Evolutionary conservation across 2,797 vertebrate genomes (phyloP), one percentile per base, ranked within the genome.

Genomic region (Esox lucius): DNA sequence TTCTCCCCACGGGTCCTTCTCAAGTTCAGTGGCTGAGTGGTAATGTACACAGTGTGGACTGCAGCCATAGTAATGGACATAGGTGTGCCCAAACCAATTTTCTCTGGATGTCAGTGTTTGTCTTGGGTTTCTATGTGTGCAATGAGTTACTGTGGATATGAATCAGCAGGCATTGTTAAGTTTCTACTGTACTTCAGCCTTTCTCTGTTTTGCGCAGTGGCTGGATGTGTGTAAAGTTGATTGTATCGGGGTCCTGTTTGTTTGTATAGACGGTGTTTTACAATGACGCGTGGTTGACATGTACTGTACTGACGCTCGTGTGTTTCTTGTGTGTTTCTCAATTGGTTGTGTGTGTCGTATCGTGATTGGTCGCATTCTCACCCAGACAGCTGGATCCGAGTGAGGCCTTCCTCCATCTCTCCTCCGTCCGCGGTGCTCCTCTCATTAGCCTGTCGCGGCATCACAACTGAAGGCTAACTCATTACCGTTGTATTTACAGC

Each of bases 361-460:
- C 9, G 7, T 31, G 68, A 19, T 75, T 74, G 49, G 48, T 53
- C 42, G 65, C 71, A 68, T n/a, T 46, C 76, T 78, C 75, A 51
- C 59, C 70, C 35, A 74, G 53, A 15, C 72, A 83, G 62, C 68
- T 26, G 72, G 71, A 49, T 56, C 31, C 64, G 42, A 17, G 62
- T 59, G 68, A 71, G 59, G 39, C 75, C 62, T 79, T 68, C 24
- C 46, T 68, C 22, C 68, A 26, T 71, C 56, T 13, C 56, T 64
- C 80, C 39, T 56, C 83, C 74, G 33, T 83, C 73, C 79, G 65
- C 66, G 69, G 78, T 73, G 68, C 72, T 90, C 87, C 90, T 92
- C 76, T 89, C 75, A 86, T 92, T 89, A 90, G 72, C 79, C 83
- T 80, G 74, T 82, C 84, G 77, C 84, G 83, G 79, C 83, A 86